Conservation (phyloP, 1,140 invertebrate genomes). For the Melitaea cinxia region DNA sequence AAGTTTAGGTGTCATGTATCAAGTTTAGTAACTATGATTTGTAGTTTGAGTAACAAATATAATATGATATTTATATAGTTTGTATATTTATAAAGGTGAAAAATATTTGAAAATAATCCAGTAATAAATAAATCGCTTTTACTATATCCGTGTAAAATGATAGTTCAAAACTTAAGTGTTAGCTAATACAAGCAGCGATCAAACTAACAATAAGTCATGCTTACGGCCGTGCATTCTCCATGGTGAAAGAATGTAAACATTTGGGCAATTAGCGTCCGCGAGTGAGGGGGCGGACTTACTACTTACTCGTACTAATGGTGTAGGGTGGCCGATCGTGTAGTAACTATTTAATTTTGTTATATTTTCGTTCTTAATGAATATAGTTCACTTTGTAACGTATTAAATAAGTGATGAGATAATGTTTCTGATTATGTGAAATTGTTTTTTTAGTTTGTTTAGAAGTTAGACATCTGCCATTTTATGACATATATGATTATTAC, state of each 20-base stretch:
- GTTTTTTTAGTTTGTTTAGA: too few relatives aligned
- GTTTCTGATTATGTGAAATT: too few relatives aligned
- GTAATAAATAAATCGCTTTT: neutral
- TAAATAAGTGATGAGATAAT: neutral
- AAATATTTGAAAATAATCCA: too few relatives aligned
- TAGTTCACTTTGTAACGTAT: neutral
- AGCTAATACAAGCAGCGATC: neutral
- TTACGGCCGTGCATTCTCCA: conserved; percentile 55
- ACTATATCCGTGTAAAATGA: neutral
- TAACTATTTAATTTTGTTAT: conserved; percentile 8
- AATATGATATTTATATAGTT: too few relatives aligned
- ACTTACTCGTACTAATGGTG: conserved; percentile 20
- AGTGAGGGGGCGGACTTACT: conserved; percentile 33
- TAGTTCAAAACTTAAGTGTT: neutral
- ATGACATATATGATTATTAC: too few relatives aligned
- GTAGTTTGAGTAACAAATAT: too few relatives aligned
- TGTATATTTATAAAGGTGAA: too few relatives aligned
- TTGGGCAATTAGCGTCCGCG: conserved; percentile 50
- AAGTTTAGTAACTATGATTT: too few relatives aligned
- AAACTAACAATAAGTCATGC: conserved; percentile 26
- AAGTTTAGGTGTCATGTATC: too few relatives aligned
- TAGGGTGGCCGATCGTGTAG: conserved; percentile 22
- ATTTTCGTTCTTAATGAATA: conserved; percentile 22
- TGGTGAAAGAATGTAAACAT: conserved; percentile 75
- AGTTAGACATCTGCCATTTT: too few relatives aligned